Conservation (phyloP, 2,888 invertebrate species). For the Brachypalpus laphriformis region DNA sequence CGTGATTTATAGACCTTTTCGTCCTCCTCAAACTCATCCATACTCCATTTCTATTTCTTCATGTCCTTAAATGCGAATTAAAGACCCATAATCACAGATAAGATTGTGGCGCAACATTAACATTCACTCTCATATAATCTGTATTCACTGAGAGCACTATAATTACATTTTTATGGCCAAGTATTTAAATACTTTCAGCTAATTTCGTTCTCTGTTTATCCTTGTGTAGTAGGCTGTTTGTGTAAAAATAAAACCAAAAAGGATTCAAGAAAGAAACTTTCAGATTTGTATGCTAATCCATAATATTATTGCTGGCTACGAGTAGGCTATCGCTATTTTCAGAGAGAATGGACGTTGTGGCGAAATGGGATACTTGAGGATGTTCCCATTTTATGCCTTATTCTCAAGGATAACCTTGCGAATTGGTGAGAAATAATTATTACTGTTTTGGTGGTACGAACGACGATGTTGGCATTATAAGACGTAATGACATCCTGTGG, state of each 20-base stretch:
- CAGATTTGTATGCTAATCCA: conserved; percentile 67
- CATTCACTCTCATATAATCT: not conserved
- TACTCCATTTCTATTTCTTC: not conserved
- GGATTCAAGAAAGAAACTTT: conserved; percentile 34
- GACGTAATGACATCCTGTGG: conserved; percentile 12
- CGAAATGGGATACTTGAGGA: conserved; percentile 26
- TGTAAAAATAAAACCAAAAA: not conserved
- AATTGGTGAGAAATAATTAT: conserved; percentile 18
- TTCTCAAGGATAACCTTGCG: conserved; percentile 24
- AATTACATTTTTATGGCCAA: conserved; percentile 53
- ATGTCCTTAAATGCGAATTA: not conserved
- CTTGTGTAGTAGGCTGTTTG: not conserved
- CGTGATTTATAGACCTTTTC: not conserved
- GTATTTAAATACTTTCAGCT: conserved; percentile 50
- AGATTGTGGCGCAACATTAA: not conserved
- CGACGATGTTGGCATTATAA: not conserved
- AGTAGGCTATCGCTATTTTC: not conserved
- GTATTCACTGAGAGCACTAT: not conserved
- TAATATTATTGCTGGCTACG: conserved; percentile 19
- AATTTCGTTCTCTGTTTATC: conserved; percentile 30
- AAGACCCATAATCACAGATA: not conserved
- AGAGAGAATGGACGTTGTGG: not conserved
- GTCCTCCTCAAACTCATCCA: not conserved
- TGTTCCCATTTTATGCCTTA: conserved; percentile 11
- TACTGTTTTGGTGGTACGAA: conserved; percentile 22